A percentile compares a stretch with the other conserved stretches of the same genome.
These are phyloP conservation scores for Diachasma alloeum DNA, from an alignment of 1,140 invertebrate species.

Conservation along the genomic window DNA sequence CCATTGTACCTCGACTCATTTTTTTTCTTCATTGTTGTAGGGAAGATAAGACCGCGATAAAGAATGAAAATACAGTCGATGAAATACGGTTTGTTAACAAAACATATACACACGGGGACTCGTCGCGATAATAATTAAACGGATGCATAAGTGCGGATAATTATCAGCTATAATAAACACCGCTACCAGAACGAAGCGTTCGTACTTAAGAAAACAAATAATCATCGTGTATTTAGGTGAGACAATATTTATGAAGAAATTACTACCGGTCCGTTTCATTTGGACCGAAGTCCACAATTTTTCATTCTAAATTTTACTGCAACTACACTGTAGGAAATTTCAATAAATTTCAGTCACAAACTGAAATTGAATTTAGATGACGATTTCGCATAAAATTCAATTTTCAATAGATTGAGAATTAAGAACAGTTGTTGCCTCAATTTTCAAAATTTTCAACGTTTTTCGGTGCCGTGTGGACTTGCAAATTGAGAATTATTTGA, in stretches of 20 bases:
- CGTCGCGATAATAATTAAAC: conserved; percentile 5
- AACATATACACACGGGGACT: not conserved
- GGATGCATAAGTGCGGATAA: conserved; percentile 2
- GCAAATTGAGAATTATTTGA: no score
- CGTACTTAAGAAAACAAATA: not conserved
- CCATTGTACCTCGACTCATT: not conserved
- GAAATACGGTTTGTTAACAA: not conserved
- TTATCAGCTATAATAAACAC: conserved; percentile 18
- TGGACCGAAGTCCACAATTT: not conserved
- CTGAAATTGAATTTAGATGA: no score
- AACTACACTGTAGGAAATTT: no score
- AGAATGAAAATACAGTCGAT: not conserved
- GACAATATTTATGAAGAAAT: not conserved
- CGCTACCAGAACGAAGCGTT: not conserved
- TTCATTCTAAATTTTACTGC: no score
- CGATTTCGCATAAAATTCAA: no score
- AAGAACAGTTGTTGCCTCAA: no score
- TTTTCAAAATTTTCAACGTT: no score
- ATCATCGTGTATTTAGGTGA: not conserved
- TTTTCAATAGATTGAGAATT: no score
- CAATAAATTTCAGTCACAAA: no score
- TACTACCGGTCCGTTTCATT: not conserved
- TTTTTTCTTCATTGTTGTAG: not conserved
- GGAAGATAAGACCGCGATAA: not conserved
- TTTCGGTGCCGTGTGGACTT: no score